Evolutionary conservation across 2,797 vertebrate genomes (phyloP), one percentile per base, ranked within the genome.

Genomic region (Sebastes trivittatus): DNA sequence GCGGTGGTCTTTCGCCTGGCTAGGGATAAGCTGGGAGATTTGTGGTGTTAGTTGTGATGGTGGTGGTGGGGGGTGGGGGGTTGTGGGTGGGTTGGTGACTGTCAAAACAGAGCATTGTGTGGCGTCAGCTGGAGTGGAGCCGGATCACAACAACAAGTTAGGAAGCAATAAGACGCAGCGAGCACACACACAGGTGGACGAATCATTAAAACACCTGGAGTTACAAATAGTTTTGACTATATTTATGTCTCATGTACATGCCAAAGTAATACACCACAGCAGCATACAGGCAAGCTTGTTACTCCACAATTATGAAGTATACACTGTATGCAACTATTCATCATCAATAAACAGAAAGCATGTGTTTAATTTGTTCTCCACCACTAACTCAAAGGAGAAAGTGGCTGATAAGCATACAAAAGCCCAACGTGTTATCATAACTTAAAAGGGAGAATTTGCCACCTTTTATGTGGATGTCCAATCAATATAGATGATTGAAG

Each of bases 21-120:
- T 73, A n/a, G 42, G 84, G 83, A 84, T 89, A 89, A 90, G 84
- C 81, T 75, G 81, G 61, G 82, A 92, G 89, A 90, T 90, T 93
- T 89, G 77, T 73, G 73, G 78, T 27, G 82, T 87, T 85, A 68
- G 79, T 68, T 80, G 84, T 84, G 74, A 66, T 77, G 72, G 27
- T 18, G 85, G 63, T 14, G 61, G 71, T 42, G 27, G 10, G 27
- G 64, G 61, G 71, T 42, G 27, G 10, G 27, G 64, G 54, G 66
- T 23, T 42, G 6, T 34, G 65, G 54, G 66, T 34, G 6, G 42
- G 65, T 22, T 32, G 38, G 68, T 63, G 75, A 77, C 76, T 82
- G 80, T 89, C 84, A 91, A 86, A 90, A 85, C 72, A 83, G 77
- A 81, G 73, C 56, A 71, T 73, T 75, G 68, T 87, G 79, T 87